Conservation (phyloP, 2,113 vertebrate species). For the Zosterops hypoxanthus region DNA sequence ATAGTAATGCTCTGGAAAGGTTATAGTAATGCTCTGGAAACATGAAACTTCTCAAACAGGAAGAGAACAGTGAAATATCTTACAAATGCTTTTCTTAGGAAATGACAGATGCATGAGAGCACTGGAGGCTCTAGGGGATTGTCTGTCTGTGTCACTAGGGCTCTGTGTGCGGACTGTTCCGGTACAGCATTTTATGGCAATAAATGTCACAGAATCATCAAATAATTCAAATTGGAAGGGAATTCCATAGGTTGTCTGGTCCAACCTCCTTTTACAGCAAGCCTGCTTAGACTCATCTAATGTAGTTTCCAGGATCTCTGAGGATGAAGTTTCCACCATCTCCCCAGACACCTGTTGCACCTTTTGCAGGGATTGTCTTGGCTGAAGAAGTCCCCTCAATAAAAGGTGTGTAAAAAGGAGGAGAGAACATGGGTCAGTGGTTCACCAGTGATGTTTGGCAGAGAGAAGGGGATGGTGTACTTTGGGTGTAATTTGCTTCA, state of each 20-base stretch:
- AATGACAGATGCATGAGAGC: neutral
- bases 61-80: neutral
- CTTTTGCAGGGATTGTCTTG: neutral
- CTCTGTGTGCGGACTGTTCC: neutral
- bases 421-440: neutral
- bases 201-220: neutral
- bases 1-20: neutral
- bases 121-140: neutral
- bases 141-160: neutral
- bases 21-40: constrained; percentile 5
- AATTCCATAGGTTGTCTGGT: neutral
- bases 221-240: neutral
- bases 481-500: neutral
- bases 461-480: neutral
- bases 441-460: neutral
- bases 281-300: neutral
- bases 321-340: neutral
- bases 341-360: neutral
- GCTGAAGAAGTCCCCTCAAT: neutral
- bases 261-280: neutral
- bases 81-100: constrained; percentile 33
- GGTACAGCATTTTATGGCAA: neutral
- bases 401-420: neutral
- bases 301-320: neutral
- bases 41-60: constrained; percentile 14